phyloP scores from a whole-genome alignment of 2,888 invertebrate species.

The Idaea aversata region DNA sequence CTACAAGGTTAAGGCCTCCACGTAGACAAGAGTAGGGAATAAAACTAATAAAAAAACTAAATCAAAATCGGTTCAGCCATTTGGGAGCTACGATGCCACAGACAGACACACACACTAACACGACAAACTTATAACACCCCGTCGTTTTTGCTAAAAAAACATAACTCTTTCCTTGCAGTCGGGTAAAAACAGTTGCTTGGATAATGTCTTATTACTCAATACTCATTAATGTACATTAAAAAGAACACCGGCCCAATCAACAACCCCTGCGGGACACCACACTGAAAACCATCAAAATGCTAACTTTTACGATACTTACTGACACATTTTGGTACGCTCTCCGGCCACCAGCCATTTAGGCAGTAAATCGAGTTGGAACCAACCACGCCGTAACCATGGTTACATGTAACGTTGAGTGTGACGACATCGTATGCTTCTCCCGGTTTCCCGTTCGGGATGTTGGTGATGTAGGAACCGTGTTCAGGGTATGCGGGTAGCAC shows the following conservation, averaged over 20 bases:
- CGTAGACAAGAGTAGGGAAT: too few relatives aligned
- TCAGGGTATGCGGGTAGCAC: slow-evolving; percentile 3
- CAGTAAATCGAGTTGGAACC: neutral
- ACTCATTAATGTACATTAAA: neutral
- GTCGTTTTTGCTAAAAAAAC: too few relatives aligned
- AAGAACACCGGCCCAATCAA: neutral
- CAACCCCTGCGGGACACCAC: neutral
- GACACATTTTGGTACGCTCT: slow-evolving; percentile 2
- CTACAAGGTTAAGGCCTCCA: too few relatives aligned
- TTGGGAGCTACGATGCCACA: too few relatives aligned
- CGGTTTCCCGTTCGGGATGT: neutral
- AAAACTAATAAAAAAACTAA: too few relatives aligned
- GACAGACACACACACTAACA: too few relatives aligned
- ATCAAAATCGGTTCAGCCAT: too few relatives aligned
- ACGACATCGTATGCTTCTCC: slow-evolving; percentile 4
- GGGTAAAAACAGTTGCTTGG: too few relatives aligned
- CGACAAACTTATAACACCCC: too few relatives aligned
- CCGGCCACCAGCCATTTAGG: neutral
- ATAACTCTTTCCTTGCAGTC: too few relatives aligned
- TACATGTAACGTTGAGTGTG: neutral
- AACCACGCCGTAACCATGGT: neutral
- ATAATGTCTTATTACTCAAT: too few relatives aligned
- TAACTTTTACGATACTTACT: slow-evolving; percentile 16
- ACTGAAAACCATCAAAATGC: neutral
- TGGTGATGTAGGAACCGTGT: slow-evolving; percentile 4